These are phyloP conservation scores for Lymantria dispar DNA, from an alignment of 2,888 invertebrate species.

Conservation along the genomic window DNA sequence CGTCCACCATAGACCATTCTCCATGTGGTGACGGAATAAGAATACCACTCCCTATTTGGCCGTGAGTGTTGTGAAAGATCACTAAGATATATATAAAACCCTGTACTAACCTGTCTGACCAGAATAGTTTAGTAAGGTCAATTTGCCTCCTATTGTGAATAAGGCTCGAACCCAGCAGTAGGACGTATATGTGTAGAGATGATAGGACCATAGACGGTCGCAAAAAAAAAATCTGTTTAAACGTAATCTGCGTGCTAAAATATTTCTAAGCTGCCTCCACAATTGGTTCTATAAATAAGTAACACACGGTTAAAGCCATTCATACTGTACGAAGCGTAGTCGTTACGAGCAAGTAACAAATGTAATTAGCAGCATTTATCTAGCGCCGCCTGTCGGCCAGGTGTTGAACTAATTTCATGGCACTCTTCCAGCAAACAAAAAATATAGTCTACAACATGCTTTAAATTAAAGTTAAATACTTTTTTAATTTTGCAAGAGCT, in stretches of 20 bases:
- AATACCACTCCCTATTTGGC: no score
- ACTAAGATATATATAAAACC: no score
- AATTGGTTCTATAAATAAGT: slow-evolving; percentile 5
- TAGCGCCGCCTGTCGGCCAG: slow-evolving; percentile 40
- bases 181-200: no score
- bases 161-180: no score
- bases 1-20: no score
- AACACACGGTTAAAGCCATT: no score
- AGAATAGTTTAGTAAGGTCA: no score
- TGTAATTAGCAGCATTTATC: slow-evolving; percentile 60
- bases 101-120: no score
- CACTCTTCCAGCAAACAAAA: slow-evolving; percentile 37
- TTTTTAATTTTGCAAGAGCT: slow-evolving; percentile 30
- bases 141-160: no score
- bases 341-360: slow-evolving; percentile 30
- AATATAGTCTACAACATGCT: slow-evolving; percentile 31
- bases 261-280: background rate
- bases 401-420: slow-evolving; percentile 48
- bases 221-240: background rate
- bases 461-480: slow-evolving; percentile 41
- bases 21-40: no score
- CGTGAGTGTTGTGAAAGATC: no score
- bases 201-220: background rate
- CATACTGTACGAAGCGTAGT: background rate
- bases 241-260: background rate